phyloP scores from a whole-genome alignment of 2,888 invertebrate genomes.

The Tillus elongatus region DNA sequence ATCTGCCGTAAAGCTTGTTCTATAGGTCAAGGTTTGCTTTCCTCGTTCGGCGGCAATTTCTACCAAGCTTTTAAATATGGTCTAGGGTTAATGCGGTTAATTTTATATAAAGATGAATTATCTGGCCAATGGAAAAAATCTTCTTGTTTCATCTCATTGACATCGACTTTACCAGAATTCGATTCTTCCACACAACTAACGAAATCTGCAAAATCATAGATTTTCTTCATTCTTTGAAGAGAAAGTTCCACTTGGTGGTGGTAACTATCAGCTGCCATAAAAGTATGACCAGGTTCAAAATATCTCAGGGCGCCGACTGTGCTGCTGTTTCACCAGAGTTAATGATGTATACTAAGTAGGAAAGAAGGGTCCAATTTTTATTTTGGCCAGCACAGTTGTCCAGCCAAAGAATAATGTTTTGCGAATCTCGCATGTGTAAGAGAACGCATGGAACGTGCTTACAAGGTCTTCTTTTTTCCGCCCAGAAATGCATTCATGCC shows the following conservation, averaged over 20 bases:
- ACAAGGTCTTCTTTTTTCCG: conserved; percentile 6
- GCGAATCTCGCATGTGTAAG: too few relatives aligned
- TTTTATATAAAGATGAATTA: conserved; percentile 9
- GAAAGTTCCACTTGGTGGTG: conserved; percentile 16
- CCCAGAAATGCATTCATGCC: conserved; percentile 7
- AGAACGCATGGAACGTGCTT: conserved; percentile 10
- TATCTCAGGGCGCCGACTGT: too few relatives aligned
- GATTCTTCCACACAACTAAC: background rate
- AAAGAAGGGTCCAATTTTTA: too few relatives aligned
- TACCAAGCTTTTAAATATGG: too few relatives aligned
- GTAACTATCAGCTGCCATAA: conserved; percentile 18
- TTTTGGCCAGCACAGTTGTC: conserved; percentile 27
- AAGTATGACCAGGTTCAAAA: conserved; percentile 20
- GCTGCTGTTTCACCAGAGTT: too few relatives aligned
- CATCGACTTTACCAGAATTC: background rate
- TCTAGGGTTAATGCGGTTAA: too few relatives aligned
- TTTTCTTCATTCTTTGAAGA: conserved; percentile 5
- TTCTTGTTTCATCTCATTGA: background rate
- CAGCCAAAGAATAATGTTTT: too few relatives aligned
- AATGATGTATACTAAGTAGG: too few relatives aligned
- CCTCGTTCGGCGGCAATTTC: too few relatives aligned
- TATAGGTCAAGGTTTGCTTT: too few relatives aligned
- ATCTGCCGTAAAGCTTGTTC: too few relatives aligned
- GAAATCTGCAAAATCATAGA: conserved; percentile 3
- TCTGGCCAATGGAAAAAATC: conserved; percentile 7